Evolutionary conservation across 2,113 vertebrate species (phyloP), one percentile per base, ranked within the genome.

Genomic region (mouse (Mus musculus)): DNA sequence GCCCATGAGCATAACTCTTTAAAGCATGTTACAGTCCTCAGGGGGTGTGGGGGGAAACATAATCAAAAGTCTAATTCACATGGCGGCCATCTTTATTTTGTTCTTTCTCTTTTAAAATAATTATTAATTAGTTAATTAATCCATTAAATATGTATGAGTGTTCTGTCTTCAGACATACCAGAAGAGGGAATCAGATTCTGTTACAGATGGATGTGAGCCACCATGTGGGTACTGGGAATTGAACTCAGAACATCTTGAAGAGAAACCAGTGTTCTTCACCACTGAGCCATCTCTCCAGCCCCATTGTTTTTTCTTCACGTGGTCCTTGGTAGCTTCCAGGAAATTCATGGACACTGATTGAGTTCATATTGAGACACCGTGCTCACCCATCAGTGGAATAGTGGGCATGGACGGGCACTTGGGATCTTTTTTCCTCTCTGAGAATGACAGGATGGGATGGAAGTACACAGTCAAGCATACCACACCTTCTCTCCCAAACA

Each of bases 1-100:
- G 3, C 65, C 67, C 14, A 49, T 36, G 73, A 65, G 56, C 22
- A 33, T 10, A 84, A 22, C 73, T 76, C 65, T 84, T 63, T 91
- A 90, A 95, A 65, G 52, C 46, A 65, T 56, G 49, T 93, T 85
- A 92, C 46, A 3, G 54, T 87, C 75, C 54, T 78, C 90, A 36
- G 92, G 42, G n/a, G 82, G 86, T 42, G 42, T 42, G 42, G 56
- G 14, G 4, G 89, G 39, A 92, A 94, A 95, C 36, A 46, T 73
- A 84, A 30, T 46, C n/a, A 63, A 46, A 80, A 95, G 36, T 77
- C 9, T 26, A 28, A 63, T 46, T 94, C 28, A 56, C 8, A 33
- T 7, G 13, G 10, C 19, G 33, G 17, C 89, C 77, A 13, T 63
- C 92, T 84, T n/a, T 85, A 65, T 82, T 30, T 26, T n/a, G 22